Evolutionary conservation across 1,140 invertebrate species (phyloP).

Genomic region (Aphis gossypii): DNA sequence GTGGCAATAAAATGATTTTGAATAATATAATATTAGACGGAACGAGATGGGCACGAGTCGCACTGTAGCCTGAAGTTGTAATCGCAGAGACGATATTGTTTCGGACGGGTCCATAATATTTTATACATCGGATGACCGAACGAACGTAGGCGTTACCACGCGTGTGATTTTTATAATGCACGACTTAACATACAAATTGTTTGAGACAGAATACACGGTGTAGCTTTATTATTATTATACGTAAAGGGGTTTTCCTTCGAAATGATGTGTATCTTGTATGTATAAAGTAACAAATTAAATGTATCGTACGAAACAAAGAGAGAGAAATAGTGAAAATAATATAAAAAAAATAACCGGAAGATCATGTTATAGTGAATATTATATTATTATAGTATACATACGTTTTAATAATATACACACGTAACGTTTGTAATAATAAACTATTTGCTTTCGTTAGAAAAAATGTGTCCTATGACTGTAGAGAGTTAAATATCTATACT

Average conservation of each 20-base stretch:
- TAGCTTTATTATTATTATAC: neutral
- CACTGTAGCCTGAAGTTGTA: neutral
- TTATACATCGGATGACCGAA: neutral
- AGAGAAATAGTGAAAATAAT: neutral
- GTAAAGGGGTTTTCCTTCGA: neutral
- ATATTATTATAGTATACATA: neutral
- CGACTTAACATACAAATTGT: slow-evolving; percentile 13
- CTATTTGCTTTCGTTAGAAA: neutral
- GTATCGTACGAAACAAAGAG: neutral
- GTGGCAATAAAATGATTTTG: neutral
- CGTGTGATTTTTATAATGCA: neutral
- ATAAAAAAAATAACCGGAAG: neutral
- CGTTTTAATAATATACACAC: neutral
- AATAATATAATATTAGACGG: neutral
- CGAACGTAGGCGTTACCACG: neutral
- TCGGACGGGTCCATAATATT: slow-evolving; percentile 9
- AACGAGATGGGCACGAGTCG: neutral
- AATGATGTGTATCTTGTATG: neutral
- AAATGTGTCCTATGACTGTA: neutral
- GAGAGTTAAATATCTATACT: neutral
- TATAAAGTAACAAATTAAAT: neutral
- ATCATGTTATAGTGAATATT: neutral
- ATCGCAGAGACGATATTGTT: neutral
- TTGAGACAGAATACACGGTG: neutral
- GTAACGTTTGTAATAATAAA: neutral